These are phyloP conservation scores for Julus scandinavius DNA, from an alignment of 2,888 invertebrate species.

Conservation along the genomic window DNA sequence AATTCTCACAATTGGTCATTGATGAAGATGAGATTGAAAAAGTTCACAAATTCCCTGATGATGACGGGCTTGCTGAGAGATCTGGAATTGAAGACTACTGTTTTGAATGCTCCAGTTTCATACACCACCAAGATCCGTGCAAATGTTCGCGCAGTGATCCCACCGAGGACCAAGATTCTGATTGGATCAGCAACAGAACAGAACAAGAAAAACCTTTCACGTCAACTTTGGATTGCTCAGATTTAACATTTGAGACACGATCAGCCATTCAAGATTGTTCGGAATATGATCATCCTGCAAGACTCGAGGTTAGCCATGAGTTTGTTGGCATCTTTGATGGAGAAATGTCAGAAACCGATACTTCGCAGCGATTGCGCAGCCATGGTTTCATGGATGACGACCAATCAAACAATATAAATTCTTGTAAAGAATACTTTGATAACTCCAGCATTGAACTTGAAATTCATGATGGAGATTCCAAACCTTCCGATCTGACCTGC, in stretches of 20 bases:
- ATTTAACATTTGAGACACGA: not conserved
- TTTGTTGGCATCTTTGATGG: not conserved
- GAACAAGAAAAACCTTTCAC: not conserved
- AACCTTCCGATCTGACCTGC: not conserved
- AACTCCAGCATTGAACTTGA: not conserved
- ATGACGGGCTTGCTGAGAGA: not conserved
- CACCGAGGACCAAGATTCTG: not conserved
- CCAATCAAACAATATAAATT: not conserved
- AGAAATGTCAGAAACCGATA: not conserved
- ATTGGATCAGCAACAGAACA: not conserved
- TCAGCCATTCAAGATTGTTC: not conserved
- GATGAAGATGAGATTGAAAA: constrained; percentile 7
- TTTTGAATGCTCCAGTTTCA: not conserved
- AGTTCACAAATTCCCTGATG: not conserved
- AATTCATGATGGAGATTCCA: not conserved
- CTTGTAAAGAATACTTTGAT: not conserved
- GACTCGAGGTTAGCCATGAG: not conserved
- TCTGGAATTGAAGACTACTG: not conserved
- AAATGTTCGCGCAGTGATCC: not conserved
- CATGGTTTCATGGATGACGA: not conserved
- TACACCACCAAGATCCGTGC: not conserved
- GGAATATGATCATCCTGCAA: not conserved
- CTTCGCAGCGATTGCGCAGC: not conserved
- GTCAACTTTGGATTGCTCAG: not conserved
- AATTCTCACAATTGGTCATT: not conserved